phyloP scores from a whole-genome alignment of 2,113 vertebrate genomes.

The Aplodontia rufa region DNA sequence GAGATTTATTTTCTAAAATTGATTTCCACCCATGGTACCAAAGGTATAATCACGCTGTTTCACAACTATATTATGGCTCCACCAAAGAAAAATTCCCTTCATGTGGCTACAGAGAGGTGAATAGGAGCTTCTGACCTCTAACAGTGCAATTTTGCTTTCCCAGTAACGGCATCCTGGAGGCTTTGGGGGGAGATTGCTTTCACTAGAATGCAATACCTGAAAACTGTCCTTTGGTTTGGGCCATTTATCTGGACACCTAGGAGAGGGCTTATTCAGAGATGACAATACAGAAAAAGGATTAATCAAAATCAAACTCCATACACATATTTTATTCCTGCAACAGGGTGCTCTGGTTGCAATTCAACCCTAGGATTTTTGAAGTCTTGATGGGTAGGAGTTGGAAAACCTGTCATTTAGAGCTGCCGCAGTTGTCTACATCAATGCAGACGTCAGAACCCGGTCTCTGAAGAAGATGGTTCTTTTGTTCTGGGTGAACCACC shows the following conservation, averaged over 20 bases:
- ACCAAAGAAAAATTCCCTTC: slow-evolving; percentile 62
- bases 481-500: slow-evolving; percentile 48
- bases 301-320: slow-evolving; percentile 60
- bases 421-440: slow-evolving; percentile 23
- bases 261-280: slow-evolving; percentile 40
- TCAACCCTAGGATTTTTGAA: slow-evolving; percentile 54
- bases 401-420: slow-evolving; percentile 53
- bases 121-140: slow-evolving; percentile 44
- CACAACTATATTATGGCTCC: background rate
- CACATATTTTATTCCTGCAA: slow-evolving; percentile 53
- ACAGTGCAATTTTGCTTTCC: slow-evolving; percentile 61
- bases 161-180: slow-evolving; percentile 28
- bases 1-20: slow-evolving; percentile 64
- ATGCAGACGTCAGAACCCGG: background rate
- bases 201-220: background rate
- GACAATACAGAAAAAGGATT: slow-evolving; percentile 49
- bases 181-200: slow-evolving; percentile 47
- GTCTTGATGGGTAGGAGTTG: slow-evolving; percentile 19
- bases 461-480: slow-evolving; percentile 25
- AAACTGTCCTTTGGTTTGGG: slow-evolving; percentile 51
- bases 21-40: slow-evolving; percentile 36
- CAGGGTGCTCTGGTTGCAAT: slow-evolving; percentile 52
- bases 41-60: slow-evolving; percentile 47
- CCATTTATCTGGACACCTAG: slow-evolving; percentile 48
- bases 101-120: slow-evolving; percentile 51